Percentiles rank a stretch among this genome's conserved stretches.
Conservation (phyloP, 2,113 vertebrate genomes). For the Bungarus multicinctus region DNA sequence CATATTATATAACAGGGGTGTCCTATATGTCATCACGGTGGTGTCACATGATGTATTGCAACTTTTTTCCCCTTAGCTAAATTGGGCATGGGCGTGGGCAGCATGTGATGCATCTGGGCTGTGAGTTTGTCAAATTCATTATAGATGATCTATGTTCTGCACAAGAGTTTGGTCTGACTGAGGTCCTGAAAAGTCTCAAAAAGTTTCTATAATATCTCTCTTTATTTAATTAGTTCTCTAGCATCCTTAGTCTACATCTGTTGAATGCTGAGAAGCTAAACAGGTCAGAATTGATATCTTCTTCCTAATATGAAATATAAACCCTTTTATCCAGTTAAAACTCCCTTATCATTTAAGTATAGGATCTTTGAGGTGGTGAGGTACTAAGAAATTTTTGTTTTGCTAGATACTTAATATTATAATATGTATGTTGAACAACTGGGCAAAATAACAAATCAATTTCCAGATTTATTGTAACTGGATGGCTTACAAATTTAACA, state of each 20-base stretch:
- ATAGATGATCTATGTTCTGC: neutral
- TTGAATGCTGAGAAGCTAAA: neutral
- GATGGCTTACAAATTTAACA: neutral
- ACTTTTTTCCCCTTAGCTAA: no score
- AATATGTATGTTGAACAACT: neutral
- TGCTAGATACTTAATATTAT: neutral
- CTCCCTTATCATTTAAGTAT: neutral
- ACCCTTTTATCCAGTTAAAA: neutral
- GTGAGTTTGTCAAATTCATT: neutral
- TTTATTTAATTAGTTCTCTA: neutral
- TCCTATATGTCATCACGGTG: no score
- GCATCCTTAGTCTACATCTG: neutral
- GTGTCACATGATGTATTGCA: no score
- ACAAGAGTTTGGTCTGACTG: neutral
- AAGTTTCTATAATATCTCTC: neutral
- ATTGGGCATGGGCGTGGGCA: no score
- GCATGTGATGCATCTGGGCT: no score
- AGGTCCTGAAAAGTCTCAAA: neutral
- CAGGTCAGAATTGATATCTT: neutral
- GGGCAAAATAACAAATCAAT: neutral
- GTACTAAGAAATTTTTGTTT: neutral
- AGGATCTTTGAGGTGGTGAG: neutral
- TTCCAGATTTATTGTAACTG: neutral
- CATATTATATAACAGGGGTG: neutral
- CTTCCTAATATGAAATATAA: neutral